Percentiles rank a stretch among this genome's conserved stretches.
Conservation (phyloP, 2,888 invertebrate species). For the Cephus sareptanus region DNA sequence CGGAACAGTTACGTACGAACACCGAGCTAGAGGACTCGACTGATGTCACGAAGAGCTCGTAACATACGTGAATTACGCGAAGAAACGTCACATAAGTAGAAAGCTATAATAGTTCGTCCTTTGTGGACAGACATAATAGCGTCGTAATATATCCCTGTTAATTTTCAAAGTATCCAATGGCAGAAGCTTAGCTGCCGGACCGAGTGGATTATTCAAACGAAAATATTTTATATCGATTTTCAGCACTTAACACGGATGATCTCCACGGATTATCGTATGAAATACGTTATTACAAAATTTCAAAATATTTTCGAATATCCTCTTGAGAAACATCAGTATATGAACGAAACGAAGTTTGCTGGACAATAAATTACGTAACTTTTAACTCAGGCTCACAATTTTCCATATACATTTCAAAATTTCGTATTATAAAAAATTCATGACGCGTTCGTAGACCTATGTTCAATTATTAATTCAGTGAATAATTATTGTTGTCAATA, state of each 20-base stretch:
- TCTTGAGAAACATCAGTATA: neutral
- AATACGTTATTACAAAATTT: neutral
- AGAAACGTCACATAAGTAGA: neutral
- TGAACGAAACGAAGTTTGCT: neutral
- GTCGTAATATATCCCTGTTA: neutral
- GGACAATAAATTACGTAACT: neutral
- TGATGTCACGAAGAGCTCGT: neutral
- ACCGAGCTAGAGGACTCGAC: neutral
- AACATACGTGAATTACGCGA: neutral
- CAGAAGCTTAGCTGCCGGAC: neutral
- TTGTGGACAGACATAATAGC: neutral
- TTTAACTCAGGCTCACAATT: neutral
- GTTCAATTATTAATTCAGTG: neutral
- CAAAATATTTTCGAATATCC: slow-evolving; percentile 14
- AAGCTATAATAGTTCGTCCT: neutral
- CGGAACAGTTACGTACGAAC: neutral
- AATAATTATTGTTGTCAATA: neutral
- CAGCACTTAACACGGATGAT: neutral
- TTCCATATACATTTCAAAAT: neutral
- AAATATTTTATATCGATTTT: neutral
- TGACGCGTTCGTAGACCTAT: neutral
- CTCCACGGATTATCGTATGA: neutral
- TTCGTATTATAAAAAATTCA: neutral
- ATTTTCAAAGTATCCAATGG: neutral
- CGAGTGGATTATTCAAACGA: neutral